phyloP scores from a whole-genome alignment of 1,140 invertebrate genomes.

The Panulirus ornatus region DNA sequence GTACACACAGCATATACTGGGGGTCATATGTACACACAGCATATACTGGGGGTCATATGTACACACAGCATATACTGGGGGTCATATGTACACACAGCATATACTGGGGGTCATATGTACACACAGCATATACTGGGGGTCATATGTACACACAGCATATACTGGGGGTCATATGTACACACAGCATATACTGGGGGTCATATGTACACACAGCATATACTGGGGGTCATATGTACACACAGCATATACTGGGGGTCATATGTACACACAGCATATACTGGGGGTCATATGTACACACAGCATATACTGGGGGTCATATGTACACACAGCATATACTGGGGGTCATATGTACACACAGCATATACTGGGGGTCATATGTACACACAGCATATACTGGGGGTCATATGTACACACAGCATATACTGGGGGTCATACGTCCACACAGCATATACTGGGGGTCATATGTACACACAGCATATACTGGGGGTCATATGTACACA shows the following conservation, averaged over 20 bases:
- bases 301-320: background rate
- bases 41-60: background rate
- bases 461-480: background rate
- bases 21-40: too few species aligned
- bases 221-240: background rate
- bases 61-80: background rate
- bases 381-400: background rate
- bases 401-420: background rate
- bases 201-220: too few species aligned
- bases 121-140: background rate
- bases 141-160: background rate
- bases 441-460: background rate
- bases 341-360: background rate
- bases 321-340: background rate
- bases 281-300: too few species aligned
- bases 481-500: background rate
- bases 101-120: too few species aligned
- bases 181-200: too few species aligned
- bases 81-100: background rate
- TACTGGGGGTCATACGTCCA: background rate
- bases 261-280: background rate
- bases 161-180: background rate
- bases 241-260: background rate
- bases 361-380: too few species aligned
- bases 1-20: background rate